Base-by-base conservation (phyloP, 2,113 vertebrate species). In the Bubo blakistoni region DNA sequence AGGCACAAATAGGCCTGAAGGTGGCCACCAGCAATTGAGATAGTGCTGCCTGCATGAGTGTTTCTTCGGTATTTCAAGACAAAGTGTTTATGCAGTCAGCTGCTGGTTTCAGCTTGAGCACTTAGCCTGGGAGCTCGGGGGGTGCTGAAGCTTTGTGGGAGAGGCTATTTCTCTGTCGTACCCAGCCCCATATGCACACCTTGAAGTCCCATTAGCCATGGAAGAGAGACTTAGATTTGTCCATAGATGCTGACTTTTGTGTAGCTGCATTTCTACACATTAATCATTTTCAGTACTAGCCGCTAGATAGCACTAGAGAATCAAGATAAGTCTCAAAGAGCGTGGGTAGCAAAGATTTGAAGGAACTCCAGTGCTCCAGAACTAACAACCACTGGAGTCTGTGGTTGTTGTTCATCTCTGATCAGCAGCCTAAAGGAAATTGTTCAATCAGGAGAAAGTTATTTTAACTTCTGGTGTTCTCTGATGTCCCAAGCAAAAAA, bases 251-350 rank as follows among this genome's bases (percentile, higher is more conserved):
- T 51, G 26, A 27, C 32, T 83, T 83, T 8, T 27, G 3, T 26
- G n/a, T 9, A 55, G 19, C 61, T 42, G 27, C 18, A 3, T 67
- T 55, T 58, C 13, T 89, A 42, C 0, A 4, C 20, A 4, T 76
- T 47, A 51, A 24, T 34, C 29, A 27, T 94, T 95, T 95, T 81
- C 78, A 19, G 22, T 86, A 32, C 7, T 22, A 51, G 63, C 76
- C 98, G 51, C 98, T 97, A 98, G 98, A 97, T 97, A 96, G 97
- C 97, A 96, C 90, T 88, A 96, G 96, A 97, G 97, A 95, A 93
- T 94, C 96, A 92, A 62, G 44, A 18, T 90, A 91, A 71, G 61
- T 34, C 65, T 25, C 16, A 13, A 44, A 49, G 27, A 59, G 30
- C 4, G 0, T 1, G 3, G 3, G 6, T 34, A 79, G 20, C 44